Conservation (phyloP, 2,797 vertebrate species). For the Pseudochaenichthys georgianus region DNA sequence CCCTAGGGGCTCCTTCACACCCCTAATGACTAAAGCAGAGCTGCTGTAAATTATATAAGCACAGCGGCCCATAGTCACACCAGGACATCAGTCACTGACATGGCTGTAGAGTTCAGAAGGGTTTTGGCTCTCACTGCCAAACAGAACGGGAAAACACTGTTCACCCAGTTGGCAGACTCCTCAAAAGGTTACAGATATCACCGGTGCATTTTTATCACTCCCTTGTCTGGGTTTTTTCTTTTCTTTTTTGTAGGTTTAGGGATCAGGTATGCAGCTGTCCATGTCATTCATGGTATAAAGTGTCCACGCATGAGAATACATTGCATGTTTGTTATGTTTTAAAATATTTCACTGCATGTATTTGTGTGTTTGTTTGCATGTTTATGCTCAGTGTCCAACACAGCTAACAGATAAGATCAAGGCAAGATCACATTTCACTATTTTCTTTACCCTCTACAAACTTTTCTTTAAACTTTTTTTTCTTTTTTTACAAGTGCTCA, state of each 20-base stretch:
- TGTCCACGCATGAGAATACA: neutral
- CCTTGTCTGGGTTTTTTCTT: conserved; percentile 19
- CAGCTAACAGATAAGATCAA: conserved; percentile 53
- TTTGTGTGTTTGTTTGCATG: conserved; percentile 19
- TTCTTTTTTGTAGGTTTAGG: conserved; percentile 27
- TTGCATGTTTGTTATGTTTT: neutral
- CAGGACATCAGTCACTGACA: conserved; percentile 79
- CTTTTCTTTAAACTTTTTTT: conserved; percentile 27
- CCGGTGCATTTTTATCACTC: conserved; percentile 60
- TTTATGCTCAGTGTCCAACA: conserved; percentile 28
- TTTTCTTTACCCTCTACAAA: conserved; percentile 82
- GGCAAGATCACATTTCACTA: conserved; percentile 86
- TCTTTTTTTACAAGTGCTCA: conserved; percentile 80
- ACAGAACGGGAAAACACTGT: conserved; percentile 65
- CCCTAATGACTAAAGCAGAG: conserved; percentile 86
- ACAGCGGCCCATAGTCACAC: conserved; percentile 65
- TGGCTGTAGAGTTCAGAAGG: conserved; percentile 67
- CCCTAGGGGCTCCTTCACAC: conserved; percentile 79
- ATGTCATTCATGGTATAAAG: conserved; percentile 58
- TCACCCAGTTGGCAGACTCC: conserved; percentile 65
- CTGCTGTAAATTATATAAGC: conserved; percentile 80
- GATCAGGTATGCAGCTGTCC: conserved; percentile 77
- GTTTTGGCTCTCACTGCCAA: conserved; percentile 54
- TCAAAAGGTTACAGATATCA: conserved; percentile 69
- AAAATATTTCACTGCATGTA: neutral